Evolutionary conservation across 2,888 invertebrate species (phyloP), one percentile per base, ranked within the genome.

Genomic region (Eupithecia insigniata): DNA sequence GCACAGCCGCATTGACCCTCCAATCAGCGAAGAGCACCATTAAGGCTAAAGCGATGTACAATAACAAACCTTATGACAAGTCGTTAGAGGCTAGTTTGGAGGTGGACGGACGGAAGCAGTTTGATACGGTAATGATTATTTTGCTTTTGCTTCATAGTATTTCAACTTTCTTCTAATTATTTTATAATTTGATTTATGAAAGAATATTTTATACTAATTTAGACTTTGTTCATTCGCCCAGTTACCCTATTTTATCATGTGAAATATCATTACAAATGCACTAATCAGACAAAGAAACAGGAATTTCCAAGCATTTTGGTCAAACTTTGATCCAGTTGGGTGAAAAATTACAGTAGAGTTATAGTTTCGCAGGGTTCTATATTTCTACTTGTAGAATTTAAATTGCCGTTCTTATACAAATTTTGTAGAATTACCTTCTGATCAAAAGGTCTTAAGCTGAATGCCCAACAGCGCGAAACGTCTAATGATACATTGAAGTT

Each of bases 71-170:
- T 0, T 94, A 95, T 74, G 96, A 97, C 82, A 96, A 96, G 75
- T 95, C 95, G 12, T 84, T 97, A 7, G 96, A 97, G 79, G 94
- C 97, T 0, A 96, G 96, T 32, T 84, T 98, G 2, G 96, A 97
- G 78, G 96, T 97, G 8, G 96, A 98, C 82, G 96, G 97, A 0
- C 93, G 95, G 65, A 96, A 96, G 78, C 96, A 97, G 83, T 95
- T 96, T 64, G 96, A 96, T 77, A 95, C 96, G 0, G 94, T 64
- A 64, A 36, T 10, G 0, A 51, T 22, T 0, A 51, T 22, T 51
- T 51, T 51, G n/a, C 46, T 64, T 36, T 22, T 62, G 5, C n/a
- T 30, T 28, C 1, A n/a, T 46, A 5, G 0, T 43, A 14, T 5
- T 43, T 43, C 6, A 18, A 43, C 16, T 16, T 10, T 36, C 36